Evolutionary conservation across 2,797 vertebrate species (phyloP).

Genomic region (Calcarius lapponicus): DNA sequence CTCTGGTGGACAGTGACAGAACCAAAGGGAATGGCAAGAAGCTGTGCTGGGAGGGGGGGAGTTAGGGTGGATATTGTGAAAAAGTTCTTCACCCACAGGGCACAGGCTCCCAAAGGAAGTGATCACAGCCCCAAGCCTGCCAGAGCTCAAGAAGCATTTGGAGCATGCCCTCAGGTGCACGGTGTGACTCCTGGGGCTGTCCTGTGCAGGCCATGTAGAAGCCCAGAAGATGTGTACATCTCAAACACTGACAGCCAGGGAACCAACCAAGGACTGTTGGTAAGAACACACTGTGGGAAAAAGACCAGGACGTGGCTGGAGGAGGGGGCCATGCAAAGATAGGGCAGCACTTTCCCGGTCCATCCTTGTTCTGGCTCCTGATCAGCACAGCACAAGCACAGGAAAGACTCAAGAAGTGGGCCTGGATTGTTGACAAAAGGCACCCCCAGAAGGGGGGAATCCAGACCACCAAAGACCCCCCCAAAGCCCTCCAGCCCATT

Average conservation of each 20-base stretch:
- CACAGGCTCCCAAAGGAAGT: background rate
- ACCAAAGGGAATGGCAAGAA: background rate
- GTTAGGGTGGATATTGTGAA: background rate
- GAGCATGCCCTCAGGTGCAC: background rate
- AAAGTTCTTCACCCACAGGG: background rate
- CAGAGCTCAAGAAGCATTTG: background rate
- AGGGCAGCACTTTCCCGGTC: background rate
- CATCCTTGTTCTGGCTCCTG: background rate
- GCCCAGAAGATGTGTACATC: background rate
- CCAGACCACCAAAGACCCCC: background rate
- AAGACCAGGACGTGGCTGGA: background rate
- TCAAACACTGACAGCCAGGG: background rate
- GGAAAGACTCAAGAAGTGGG: background rate
- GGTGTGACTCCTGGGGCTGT: background rate
- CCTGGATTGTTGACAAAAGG: background rate
- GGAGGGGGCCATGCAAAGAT: accelerated
- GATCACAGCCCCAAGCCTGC: background rate
- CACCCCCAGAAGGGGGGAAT: accelerated
- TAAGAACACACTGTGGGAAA: background rate
- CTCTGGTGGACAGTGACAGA: background rate
- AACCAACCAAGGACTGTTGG: background rate
- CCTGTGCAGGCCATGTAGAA: background rate
- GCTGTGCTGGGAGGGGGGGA: no score
- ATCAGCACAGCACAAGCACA: background rate
- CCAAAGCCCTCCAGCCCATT: background rate